Conservation (phyloP, 2,797 vertebrate genomes). For the Balearica regulorum region DNA sequence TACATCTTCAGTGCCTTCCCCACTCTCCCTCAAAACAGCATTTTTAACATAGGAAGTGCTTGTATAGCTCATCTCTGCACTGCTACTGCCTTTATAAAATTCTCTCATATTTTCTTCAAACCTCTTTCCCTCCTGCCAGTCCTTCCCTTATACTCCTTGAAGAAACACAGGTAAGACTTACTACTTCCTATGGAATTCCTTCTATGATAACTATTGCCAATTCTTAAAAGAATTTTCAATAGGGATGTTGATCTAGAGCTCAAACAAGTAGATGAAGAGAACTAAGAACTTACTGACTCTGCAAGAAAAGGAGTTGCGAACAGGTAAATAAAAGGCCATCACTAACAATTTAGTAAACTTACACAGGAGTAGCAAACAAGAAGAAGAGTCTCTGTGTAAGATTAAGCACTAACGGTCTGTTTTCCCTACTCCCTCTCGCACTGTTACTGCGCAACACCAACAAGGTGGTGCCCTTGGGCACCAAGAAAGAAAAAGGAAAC, state of each 20-base stretch:
- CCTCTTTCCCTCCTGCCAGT: not conserved
- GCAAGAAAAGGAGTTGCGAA: not conserved
- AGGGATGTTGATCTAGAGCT: not conserved
- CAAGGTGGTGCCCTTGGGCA: conserved; percentile 19
- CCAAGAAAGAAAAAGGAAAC: conserved; percentile 50
- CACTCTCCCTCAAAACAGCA: not conserved
- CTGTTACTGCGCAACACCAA: not conserved
- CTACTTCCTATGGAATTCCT: not conserved
- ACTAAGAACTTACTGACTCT: not conserved
- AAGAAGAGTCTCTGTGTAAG: not conserved
- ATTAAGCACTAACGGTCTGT: not conserved
- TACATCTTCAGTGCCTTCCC: not conserved
- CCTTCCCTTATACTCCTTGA: not conserved
- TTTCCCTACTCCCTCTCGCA: not conserved
- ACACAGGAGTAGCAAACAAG: not conserved
- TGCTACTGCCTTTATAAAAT: conserved; percentile 7
- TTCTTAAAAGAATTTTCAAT: not conserved
- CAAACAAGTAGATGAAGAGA: not conserved
- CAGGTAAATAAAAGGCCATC: not conserved
- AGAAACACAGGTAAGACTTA: conserved; percentile 1
- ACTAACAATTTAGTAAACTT: not conserved
- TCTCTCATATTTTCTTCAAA: not conserved
- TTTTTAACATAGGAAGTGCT: conserved; percentile 18
- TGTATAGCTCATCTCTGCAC: not conserved
- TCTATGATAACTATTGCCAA: not conserved